Evolutionary conservation across 2,113 vertebrate genomes (phyloP), one percentile per base, ranked within the genome.

Genomic region (Ellobius talpinus): DNA sequence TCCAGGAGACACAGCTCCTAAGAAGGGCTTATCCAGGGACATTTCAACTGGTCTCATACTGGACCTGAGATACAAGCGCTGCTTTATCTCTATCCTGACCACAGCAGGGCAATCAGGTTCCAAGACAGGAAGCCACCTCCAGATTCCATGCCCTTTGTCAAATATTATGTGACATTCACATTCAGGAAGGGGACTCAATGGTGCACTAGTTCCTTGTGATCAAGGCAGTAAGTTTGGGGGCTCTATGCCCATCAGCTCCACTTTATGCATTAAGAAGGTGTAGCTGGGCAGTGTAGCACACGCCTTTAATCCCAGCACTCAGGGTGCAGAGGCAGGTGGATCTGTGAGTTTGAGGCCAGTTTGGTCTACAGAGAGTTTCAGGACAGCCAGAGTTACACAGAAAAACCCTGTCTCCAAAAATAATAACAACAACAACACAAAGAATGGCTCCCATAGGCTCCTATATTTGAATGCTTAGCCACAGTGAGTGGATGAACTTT

Each of bases 11-110:
- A 50, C 33, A 47, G 11, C 84, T 47, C 63, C 39, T 65, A 87
- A 47, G 3, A 45, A 31, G 14, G 33, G 47, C 45, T 87, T 61
- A 8, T 9, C 8, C 6, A 1, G 0, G 0, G 42, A 55, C 36
- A 42, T 50, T 45, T 61, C 42, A 19, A n/a, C 82, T 36, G 65
- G 42, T 63, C 24, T 21, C 9, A 65, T 8, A 21, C 36, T 19
- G 31, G 78, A 61, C n/a, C 63, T 13, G 12, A 2, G 52, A 74
- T 14, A 0, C 7, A 6, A 63, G 39, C 14, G 26, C 84, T 6
- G 26, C 36, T 52, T 17, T 29, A 33, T 33, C 89, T 76, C 65
- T n/a, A 24, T 55, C 50, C 50, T 81, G 19, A 58, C n/a, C 50
- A n/a, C 45, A 23, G 45, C 4, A 52, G 33, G 47, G 42, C 72